Percentiles rank a stretch among this genome's conserved stretches.
Evolutionary conservation across 2,113 vertebrate genomes (phyloP).

Genomic region (Rhinopomastus cyanomelas): DNA sequence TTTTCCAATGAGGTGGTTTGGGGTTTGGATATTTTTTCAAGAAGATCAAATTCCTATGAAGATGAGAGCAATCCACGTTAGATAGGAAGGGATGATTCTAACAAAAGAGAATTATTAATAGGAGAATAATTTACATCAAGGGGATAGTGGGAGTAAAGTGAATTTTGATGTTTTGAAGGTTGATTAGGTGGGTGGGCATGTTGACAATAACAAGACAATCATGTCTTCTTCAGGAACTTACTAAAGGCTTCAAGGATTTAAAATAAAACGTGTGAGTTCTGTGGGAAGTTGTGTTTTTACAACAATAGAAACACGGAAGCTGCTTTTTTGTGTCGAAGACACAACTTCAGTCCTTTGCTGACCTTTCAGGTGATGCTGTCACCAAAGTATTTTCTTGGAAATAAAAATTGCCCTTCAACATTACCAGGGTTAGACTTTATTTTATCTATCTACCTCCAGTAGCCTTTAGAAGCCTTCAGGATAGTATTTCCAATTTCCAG

Average conservation of each 20-base stretch:
- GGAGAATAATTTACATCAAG: constrained; percentile 59
- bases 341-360: not conserved
- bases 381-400: not conserved
- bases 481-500: not conserved
- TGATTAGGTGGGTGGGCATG: constrained; percentile 46
- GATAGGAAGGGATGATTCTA: constrained; percentile 4
- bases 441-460: not conserved
- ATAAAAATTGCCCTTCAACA: not conserved
- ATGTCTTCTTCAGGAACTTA: not conserved
- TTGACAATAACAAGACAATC: constrained; percentile 67
- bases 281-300: not conserved
- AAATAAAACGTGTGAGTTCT: not conserved
- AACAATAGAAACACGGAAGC: not conserved
- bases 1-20: not conserved
- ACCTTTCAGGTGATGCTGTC: not conserved
- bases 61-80: constrained; percentile 4
- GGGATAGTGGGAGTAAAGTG: constrained; percentile 51
- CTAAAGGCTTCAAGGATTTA: not conserved
- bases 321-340: not conserved
- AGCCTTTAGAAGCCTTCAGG: not conserved
- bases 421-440: not conserved
- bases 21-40: not conserved
- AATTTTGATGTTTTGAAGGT: constrained; percentile 62
- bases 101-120: constrained; percentile 70
- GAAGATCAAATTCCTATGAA: not conserved